Base-by-base conservation (phyloP, 2,113 vertebrate genomes). In the Pollimyrus isidori region DNA sequence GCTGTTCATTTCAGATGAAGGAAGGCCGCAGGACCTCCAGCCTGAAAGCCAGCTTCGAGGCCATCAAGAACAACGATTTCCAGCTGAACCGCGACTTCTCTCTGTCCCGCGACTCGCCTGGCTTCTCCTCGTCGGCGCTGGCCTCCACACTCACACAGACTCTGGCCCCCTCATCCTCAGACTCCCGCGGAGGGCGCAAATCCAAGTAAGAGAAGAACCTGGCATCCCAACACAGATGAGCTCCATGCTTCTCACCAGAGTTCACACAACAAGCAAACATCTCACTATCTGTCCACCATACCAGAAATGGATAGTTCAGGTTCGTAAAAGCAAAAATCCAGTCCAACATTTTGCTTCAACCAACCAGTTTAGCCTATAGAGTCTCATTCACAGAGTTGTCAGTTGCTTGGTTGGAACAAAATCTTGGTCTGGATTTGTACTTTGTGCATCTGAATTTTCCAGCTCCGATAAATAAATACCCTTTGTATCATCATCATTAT, bases 51-150 rank as follows among this genome's bases (percentile, higher is more conserved):
- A 99, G 98, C 92, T 99, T 98, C 53, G 98, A 99, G 94, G 98
- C 98, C n/a, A 97, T 99, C 94, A 99, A 99, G 94, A 99, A 99
- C 94, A 99, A 97, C 23, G 98, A 99, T 94, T 99, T 99, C 94
- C 97, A 97, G 94, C 96, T 99, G 92, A 93, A 96, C 89, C 94
- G 98, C 90, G 98, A 99, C 89, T 99, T 99, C 91, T 95, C 97
- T 0, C 94, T 99, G 93, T 96, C 97, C 90, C 96, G 98, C 91
- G 98, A 99, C 82, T 90, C 94, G 30, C 19, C 95, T 10, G 95
- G 96, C 0, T 99, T 97, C 93, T 95, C 97, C 0, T 96, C 98
- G 1, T 99, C 98, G 0, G 97, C 98, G 0, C 94, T 99, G 92
- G 98, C 98, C 92, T 98, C 97, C 89, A 99, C 98, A 2, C 96